phyloP scores from a whole-genome alignment of 2,113 vertebrate species.

The Poecile atricapillus region DNA sequence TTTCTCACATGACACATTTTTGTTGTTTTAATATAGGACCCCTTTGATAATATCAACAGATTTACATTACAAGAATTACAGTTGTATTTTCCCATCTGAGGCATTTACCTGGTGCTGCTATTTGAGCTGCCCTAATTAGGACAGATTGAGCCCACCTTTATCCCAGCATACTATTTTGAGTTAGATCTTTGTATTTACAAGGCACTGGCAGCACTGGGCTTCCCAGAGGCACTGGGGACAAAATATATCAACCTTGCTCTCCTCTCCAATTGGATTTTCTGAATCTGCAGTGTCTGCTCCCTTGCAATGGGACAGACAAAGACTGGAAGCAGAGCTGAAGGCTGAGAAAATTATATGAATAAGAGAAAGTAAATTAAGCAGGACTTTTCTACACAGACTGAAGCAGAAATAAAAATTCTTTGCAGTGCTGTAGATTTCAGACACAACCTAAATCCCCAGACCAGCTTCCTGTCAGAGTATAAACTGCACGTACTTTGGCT shows the following conservation, averaged over 20 bases:
- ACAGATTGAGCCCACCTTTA: background rate
- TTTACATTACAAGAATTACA: background rate
- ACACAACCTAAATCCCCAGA: background rate
- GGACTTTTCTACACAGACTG: background rate
- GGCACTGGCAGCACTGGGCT: background rate
- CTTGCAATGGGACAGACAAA: background rate
- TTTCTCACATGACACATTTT: background rate
- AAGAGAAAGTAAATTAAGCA: background rate
- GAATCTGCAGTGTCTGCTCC: background rate
- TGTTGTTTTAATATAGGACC: background rate
- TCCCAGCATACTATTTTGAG: background rate
- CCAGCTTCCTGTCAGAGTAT: background rate
- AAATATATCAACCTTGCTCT: background rate
- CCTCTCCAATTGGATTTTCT: background rate
- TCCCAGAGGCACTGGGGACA: background rate
- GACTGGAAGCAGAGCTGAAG: background rate
- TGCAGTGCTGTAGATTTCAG: background rate
- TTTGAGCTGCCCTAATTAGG: background rate
- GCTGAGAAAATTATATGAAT: background rate
- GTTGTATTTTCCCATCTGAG: background rate
- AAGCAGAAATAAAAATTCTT: background rate
- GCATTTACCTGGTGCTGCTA: background rate
- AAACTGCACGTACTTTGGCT: background rate
- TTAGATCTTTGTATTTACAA: background rate
- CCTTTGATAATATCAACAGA: background rate